Evolutionary conservation across 1,140 invertebrate species (phyloP), one percentile per base, ranked within the genome.

Genomic region (Drosophila pachea): DNA sequence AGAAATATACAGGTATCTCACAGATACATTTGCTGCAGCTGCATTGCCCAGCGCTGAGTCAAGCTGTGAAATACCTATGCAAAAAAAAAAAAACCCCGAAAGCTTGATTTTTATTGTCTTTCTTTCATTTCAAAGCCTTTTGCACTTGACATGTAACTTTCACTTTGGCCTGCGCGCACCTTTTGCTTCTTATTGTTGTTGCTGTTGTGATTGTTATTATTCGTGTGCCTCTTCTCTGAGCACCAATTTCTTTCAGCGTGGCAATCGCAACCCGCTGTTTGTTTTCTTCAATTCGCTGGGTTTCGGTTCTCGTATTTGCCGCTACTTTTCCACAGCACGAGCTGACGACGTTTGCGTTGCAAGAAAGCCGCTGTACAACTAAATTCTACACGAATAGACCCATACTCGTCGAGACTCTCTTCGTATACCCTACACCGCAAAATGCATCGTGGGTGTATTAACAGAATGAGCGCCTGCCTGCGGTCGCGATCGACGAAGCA

Each of bases 341-440:
- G 62, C 53, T 32, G 33, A 59, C 71, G 66, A 63, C 65, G 63
- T 79, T 55, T 60, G 74, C 60, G 52, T 60, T 69, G 66, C 69
- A 76, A 83, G 76, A 84, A 83, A 83, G 79, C 81, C 79, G 79
- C 81, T 86, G 70, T 65, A 62, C 79, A 79, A 83, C 79, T 83
- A 79, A 22, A 83, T 83, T 83, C 79, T 83, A 73, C 79, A 73
- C 56, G 16, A 45, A 45, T 56, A 70, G 69, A 71, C 74, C 40
- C 38, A 58, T 8, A 47, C 48, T 63, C 59, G 60, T 64, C 38
- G 33, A 22, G 35, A 60, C 66, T 71, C 59, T 75, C 69, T 73
- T 66, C 45, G 11, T 3, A 61, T 66, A 60, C 54, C 54, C 49
- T 59, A 48, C 42, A 49, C 7, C n/a, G 8, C 22, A 14, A 16